These are phyloP conservation scores for Rhinopomastus cyanomelas DNA, from an alignment of 2,113 vertebrate species.

Conservation along the genomic window DNA sequence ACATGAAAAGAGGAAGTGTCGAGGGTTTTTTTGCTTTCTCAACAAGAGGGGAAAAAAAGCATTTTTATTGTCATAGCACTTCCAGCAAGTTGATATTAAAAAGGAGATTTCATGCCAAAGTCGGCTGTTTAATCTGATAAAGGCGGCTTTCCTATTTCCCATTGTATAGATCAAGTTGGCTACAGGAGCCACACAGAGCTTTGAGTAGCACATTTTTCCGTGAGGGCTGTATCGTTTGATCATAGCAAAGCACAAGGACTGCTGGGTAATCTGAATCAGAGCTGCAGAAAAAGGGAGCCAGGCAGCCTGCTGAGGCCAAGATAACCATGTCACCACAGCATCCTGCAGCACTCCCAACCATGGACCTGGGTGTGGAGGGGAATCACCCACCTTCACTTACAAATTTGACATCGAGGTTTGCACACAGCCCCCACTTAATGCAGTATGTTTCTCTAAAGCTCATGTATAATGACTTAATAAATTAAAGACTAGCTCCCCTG, in stretches of 20 bases:
- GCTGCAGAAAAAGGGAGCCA: slow-evolving; percentile 44
- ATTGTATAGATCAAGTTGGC: slow-evolving; percentile 64
- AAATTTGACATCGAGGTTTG: not conserved
- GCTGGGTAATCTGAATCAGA: slow-evolving; percentile 60
- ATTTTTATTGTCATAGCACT: slow-evolving; percentile 63
- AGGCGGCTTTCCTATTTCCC: slow-evolving; percentile 54
- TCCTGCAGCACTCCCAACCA: not conserved
- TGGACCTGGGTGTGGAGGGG: rapidly evolving
- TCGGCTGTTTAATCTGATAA: slow-evolving; percentile 62
- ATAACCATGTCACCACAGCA: slow-evolving; percentile 4
- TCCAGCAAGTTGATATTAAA: slow-evolving; percentile 56
- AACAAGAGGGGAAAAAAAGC: not conserved
- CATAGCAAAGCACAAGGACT: slow-evolving; percentile 44
- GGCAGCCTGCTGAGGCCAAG: slow-evolving; percentile 49
- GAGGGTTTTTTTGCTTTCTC: slow-evolving; percentile 48
- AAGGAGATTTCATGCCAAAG: slow-evolving; percentile 63
- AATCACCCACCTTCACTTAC: not conserved
- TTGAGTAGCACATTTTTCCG: slow-evolving; percentile 56
- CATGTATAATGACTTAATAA: not conserved
- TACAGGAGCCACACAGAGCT: slow-evolving; percentile 60
- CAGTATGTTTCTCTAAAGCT: not conserved
- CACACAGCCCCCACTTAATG: not conserved
- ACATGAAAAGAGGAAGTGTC: not conserved
- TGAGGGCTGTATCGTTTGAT: slow-evolving; percentile 55
- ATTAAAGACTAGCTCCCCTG: not conserved